Evolutionary conservation across 2,113 vertebrate species (phyloP), one percentile per base, ranked within the genome.

Genomic region (Alethe castanea): DNA sequence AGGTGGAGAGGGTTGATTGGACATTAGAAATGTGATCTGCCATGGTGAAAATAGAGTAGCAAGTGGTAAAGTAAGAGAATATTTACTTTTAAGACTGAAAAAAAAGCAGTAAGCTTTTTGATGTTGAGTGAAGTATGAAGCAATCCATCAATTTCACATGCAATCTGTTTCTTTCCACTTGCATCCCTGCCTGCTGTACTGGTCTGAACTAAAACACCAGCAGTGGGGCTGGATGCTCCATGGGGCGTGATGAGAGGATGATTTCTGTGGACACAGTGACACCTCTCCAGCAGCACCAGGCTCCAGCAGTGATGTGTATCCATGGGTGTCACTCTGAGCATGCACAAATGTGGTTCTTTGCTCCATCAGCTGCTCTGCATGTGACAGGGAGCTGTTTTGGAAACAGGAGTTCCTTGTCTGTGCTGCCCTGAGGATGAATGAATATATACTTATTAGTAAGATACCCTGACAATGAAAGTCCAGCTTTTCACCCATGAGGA

Each of bases 331-430:
- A 84, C n/a, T 48, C 73, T 84, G 64, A 62, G 36, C 36, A 16
- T 18, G 36, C 36, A 86, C 67, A 84, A 88, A 74, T 31, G 76
- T 35, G 64, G 48, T 19, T 71, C 83, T 89, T 91, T 86, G 79
- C 86, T 90, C 85, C 33, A 61, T 84, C 94, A 96, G 92, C 93
- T 88, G 86, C 83, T 93, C 76, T 57, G 61, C 22, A 14, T 84
- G 72, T 95, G 93, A 95, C 70, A 79, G 50, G 56, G 36, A 36
- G 19, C 52, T 81, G 56, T 40, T 81, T 86, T 2, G 0, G 80
- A 81, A 93, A 90, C 52, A 93, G 86, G 22, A 94, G 82, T 47
- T 95, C 88, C 90, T 96, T 90, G 64, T 90, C 88, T 53, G 5
- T 28, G 57, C 65, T 94, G 61, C 29, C 48, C 36, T 1, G 19